Evolutionary conservation across 2,113 vertebrate species (phyloP).

Genomic region (Podarcis raffonei): DNA sequence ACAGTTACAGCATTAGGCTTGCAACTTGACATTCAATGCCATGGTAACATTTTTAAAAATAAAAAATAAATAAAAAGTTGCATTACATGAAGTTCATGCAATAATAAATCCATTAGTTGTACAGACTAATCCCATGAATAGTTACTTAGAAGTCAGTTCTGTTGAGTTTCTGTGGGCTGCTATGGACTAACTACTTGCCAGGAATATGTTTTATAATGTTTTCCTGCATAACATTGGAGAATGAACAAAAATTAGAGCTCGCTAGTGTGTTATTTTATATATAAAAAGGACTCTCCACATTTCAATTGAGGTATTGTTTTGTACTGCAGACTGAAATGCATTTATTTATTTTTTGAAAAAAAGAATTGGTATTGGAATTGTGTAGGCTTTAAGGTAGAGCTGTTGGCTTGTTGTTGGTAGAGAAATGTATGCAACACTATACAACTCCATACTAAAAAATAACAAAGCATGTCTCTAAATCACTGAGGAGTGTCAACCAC

Average conservation of each 20-base stretch:
- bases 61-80: neutral
- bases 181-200: neutral
- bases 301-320: neutral
- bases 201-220: neutral
- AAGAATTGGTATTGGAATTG: neutral
- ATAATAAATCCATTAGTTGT: neutral
- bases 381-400: conserved; percentile 69
- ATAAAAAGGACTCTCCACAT: conserved; percentile 14
- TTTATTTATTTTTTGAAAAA: neutral
- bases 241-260: neutral
- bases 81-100: neutral
- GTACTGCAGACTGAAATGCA: neutral
- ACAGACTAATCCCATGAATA: neutral
- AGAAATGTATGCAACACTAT: conserved; percentile 54
- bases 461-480: conserved; percentile 36
- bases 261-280: neutral
- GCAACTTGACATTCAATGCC: neutral
- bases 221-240: neutral
- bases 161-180: neutral
- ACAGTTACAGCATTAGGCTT: neutral
- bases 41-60: neutral
- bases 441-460: conserved; percentile 36
- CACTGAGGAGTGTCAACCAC: conserved; percentile 8
- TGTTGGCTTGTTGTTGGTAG: conserved; percentile 55
- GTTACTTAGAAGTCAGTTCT: neutral